phyloP scores from a whole-genome alignment of 1,140 invertebrate species.

The Drosophila setifemur region DNA sequence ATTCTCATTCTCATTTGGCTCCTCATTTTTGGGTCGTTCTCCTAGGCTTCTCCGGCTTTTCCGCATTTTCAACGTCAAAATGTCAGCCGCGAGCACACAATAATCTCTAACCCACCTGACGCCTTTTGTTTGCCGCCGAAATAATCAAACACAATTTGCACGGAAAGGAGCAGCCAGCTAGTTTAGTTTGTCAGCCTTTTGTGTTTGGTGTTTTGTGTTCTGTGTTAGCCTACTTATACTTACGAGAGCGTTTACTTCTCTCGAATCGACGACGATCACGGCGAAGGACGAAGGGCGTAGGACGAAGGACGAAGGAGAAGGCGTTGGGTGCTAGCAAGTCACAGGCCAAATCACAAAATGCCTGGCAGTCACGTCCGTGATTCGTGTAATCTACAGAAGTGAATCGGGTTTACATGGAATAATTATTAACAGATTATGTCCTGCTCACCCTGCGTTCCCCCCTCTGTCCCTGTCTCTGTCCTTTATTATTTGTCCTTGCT shows the following conservation, averaged over 20 bases:
- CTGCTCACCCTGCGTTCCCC: background rate
- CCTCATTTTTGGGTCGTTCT: background rate
- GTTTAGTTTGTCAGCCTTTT: conserved; percentile 25
- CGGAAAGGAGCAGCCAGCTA: background rate
- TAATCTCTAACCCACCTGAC: conserved; percentile 28
- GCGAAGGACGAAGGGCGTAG: background rate
- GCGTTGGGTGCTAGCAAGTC: conserved; percentile 7
- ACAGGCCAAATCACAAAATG: conserved; percentile 13
- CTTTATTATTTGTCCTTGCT: background rate
- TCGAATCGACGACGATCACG: background rate
- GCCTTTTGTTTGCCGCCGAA: conserved; percentile 27
- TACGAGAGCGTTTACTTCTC: background rate
- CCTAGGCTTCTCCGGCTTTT: conserved; percentile 2
- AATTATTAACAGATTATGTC: conserved; percentile 40
- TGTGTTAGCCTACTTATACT: too few species aligned
- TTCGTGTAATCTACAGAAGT: conserved; percentile 30
- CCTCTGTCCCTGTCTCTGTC: background rate
- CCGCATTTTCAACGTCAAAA: conserved; percentile 47
- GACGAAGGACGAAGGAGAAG: background rate
- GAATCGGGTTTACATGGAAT: conserved; percentile 42
- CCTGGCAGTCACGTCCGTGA: conserved; percentile 26
- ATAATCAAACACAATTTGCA: conserved; percentile 50
- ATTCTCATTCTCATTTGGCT: background rate
- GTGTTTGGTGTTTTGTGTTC: conserved; percentile 6
- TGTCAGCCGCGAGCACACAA: conserved; percentile 52